These are phyloP conservation scores for Microplitis manilae DNA, from an alignment of 2,888 invertebrate species.

Conservation along the genomic window DNA sequence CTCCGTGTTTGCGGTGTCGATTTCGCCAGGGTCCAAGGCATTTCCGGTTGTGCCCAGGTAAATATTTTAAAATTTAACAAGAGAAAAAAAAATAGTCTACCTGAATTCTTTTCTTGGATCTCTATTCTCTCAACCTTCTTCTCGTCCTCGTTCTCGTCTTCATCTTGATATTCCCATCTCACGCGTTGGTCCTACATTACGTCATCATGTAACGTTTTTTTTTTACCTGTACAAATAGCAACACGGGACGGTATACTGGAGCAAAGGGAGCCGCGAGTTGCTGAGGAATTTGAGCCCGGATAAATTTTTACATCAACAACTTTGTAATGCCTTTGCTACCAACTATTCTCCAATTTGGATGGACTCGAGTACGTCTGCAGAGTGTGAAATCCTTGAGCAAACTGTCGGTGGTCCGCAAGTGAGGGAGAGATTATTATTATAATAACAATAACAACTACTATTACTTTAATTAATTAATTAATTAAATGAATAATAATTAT, in stretches of 20 bases:
- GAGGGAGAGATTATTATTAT: conserved; percentile 43
- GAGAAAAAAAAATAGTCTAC: neutral
- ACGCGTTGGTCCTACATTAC: neutral
- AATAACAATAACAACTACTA: neutral
- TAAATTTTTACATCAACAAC: conserved; percentile 87
- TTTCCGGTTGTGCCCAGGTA: conserved; percentile 95
- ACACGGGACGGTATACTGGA: conserved; percentile 98
- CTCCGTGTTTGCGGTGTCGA: conserved; percentile 87
- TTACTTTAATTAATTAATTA: neutral
- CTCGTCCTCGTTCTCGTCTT: conserved; percentile 24
- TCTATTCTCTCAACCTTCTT: neutral
- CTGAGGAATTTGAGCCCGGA: conserved; percentile 80
- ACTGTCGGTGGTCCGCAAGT: conserved; percentile 86
- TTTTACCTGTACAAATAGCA: conserved; percentile 76
- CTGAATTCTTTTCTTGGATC: conserved; percentile 12
- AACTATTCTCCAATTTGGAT: conserved; percentile 95
- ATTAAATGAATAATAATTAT: conserved; percentile 7
- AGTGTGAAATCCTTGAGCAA: conserved; percentile 86
- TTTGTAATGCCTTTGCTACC: conserved; percentile 85
- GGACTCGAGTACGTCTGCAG: conserved; percentile 87
- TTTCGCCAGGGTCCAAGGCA: conserved; percentile 84
- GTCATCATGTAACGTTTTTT: conserved; percentile 23
- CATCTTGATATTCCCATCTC: neutral
- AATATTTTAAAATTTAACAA: conserved; percentile 28
- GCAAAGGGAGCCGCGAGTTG: conserved; percentile 79